phyloP scores from a whole-genome alignment of 1,140 invertebrate genomes.

The Apolygus lucorum region DNA sequence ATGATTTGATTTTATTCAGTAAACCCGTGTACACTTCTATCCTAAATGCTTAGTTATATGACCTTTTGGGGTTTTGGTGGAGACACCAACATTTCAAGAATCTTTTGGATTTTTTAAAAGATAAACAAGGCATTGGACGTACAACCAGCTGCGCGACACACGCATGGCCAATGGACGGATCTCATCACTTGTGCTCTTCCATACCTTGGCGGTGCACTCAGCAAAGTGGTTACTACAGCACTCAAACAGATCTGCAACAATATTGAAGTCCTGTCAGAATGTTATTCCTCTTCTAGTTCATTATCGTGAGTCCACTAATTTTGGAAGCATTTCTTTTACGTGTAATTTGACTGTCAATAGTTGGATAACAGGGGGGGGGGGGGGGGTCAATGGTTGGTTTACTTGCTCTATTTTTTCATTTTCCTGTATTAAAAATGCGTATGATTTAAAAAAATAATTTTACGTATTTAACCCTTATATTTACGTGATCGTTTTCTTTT shows the following conservation, averaged over 20 bases:
- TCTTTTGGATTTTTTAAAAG: background rate
- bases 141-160: constrained; percentile 51
- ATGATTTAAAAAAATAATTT: no score
- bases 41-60: no score
- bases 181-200: constrained; percentile 68
- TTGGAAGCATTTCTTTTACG: constrained; percentile 14
- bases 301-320: constrained; percentile 11
- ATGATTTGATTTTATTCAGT: no score
- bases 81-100: no score
- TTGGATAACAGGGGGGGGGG: no score
- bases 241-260: constrained; percentile 78
- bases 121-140: constrained; percentile 30
- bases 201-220: constrained; percentile 61
- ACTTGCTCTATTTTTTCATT: no score
- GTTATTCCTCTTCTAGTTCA: constrained; percentile 7
- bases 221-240: constrained; percentile 65
- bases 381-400: no score
- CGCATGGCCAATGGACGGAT: constrained; percentile 72
- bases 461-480: no score
- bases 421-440: no score
- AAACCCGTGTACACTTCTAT: no score
- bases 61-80: no score
- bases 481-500: no score
- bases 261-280: constrained; percentile 52
- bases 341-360: constrained; percentile 7